phyloP scores from a whole-genome alignment of 2,888 invertebrate species.

The Ischnus inquisitorius region DNA sequence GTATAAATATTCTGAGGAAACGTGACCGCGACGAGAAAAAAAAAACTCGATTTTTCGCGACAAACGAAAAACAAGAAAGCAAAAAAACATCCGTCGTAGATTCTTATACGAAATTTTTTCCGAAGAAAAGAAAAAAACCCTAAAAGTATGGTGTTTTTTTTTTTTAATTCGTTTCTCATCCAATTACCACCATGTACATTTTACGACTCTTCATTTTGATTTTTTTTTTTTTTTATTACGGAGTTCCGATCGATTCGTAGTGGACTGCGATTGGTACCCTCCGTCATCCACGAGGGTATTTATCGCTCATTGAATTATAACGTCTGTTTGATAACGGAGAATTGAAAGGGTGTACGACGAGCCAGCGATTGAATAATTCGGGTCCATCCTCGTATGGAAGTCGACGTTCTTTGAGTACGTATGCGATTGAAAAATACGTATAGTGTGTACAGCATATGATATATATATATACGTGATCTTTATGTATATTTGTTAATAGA shows the following conservation, averaged over 20 bases:
- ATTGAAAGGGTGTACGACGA: constrained; percentile 27
- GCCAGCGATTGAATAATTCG: constrained; percentile 40
- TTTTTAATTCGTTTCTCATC: not conserved
- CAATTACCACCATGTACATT: not conserved
- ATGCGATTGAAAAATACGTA: constrained; percentile 60
- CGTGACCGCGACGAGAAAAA: constrained; percentile 1
- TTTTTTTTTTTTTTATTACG: constrained; percentile 33
- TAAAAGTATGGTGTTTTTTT: constrained; percentile 51
- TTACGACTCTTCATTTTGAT: constrained; percentile 23
- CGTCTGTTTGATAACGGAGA: constrained; percentile 12
- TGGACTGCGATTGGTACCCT: constrained; percentile 31
- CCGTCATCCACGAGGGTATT: not conserved
- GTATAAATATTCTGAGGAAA: constrained; percentile 25
- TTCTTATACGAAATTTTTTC: constrained; percentile 38
- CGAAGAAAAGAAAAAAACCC: constrained; percentile 44
- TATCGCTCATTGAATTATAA: constrained; percentile 45
- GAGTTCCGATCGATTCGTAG: constrained; percentile 25
- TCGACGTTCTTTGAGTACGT: constrained; percentile 57
- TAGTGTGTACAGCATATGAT: constrained; percentile 66
- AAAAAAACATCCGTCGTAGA: constrained; percentile 30
- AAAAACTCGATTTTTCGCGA: constrained; percentile 1
- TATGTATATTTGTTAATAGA: constrained; percentile 82
- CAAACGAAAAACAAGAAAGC: not conserved
- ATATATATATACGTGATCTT: constrained; percentile 68
- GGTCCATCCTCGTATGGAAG: constrained; percentile 20